Evolutionary conservation across 2,888 invertebrate species (phyloP).

Genomic region (Calameuta filiformis): DNA sequence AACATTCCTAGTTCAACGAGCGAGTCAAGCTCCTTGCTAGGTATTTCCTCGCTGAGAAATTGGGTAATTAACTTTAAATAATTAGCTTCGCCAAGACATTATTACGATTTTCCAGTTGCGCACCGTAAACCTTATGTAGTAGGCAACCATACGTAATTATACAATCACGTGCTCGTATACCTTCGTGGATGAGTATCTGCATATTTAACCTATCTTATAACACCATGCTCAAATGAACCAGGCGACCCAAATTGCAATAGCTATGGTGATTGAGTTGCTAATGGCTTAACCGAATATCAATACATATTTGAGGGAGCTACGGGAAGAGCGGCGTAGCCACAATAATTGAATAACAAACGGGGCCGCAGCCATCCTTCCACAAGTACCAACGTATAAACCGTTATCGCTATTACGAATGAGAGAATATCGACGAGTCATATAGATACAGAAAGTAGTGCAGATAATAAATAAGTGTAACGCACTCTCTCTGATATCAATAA

Average conservation of each 20-base stretch:
- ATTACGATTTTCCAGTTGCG: neutral
- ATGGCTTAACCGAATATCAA: neutral
- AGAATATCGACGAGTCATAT: neutral
- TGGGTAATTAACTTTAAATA: slow-evolving; percentile 44
- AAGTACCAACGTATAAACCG: neutral
- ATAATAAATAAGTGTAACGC: neutral
- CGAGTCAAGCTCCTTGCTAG: slow-evolving; percentile 12
- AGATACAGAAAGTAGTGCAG: neutral
- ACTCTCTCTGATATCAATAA: neutral
- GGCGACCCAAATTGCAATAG: neutral
- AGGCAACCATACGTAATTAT: no score
- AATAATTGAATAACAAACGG: neutral
- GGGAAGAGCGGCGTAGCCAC: neutral
- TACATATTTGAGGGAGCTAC: neutral
- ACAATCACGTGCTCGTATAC: neutral
- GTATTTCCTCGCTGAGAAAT: slow-evolving; percentile 29
- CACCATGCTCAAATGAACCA: neutral
- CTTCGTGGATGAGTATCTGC: neutral
- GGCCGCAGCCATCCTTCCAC: neutral
- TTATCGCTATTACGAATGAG: neutral
- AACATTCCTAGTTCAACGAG: slow-evolving; percentile 25
- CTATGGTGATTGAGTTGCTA: neutral
- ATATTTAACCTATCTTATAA: neutral
- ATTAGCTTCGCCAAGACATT: slow-evolving; percentile 26
- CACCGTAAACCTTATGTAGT: neutral